Evolutionary conservation across 2,113 vertebrate genomes (phyloP).

Genomic region (Bujurquina vittata): DNA sequence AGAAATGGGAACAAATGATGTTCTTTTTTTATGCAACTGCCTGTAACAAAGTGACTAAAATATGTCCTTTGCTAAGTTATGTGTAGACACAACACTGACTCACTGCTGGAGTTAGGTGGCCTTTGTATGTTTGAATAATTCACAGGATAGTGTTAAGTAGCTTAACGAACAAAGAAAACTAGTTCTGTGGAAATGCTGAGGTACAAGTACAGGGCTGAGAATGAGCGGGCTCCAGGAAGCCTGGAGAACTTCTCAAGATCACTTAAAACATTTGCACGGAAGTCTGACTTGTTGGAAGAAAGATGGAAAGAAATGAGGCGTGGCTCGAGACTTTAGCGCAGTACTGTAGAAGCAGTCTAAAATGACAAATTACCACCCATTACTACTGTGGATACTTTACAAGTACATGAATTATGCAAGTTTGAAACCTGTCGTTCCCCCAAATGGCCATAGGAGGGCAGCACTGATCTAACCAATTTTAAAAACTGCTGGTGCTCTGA

Average conservation of each 20-base stretch:
- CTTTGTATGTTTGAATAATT: neutral
- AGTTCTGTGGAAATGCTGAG: neutral
- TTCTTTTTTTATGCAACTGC: neutral
- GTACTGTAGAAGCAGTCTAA: too few species aligned
- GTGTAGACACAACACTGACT: too few species aligned
- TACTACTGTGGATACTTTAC: neutral
- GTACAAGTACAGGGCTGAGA: neutral
- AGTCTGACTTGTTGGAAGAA: too few species aligned
- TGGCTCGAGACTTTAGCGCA: too few species aligned
- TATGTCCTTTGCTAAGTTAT: too few species aligned
- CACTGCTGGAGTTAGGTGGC: too few species aligned
- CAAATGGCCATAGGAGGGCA: slow-evolving; percentile 62
- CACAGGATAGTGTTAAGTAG: neutral
- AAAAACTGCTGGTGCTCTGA: neutral
- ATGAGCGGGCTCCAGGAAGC: neutral
- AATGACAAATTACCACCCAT: too few species aligned
- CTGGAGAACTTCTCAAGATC: neutral
- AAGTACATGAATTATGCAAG: neutral
- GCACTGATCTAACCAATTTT: slow-evolving; percentile 36
- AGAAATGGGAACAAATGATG: neutral
- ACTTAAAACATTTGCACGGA: too few species aligned
- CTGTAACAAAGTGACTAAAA: neutral
- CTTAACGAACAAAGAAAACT: neutral
- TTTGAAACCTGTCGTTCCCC: slow-evolving; percentile 2
- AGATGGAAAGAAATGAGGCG: too few species aligned